Base-by-base conservation (phyloP, 2,888 invertebrate genomes). In the Diplolepis rosae region DNA sequence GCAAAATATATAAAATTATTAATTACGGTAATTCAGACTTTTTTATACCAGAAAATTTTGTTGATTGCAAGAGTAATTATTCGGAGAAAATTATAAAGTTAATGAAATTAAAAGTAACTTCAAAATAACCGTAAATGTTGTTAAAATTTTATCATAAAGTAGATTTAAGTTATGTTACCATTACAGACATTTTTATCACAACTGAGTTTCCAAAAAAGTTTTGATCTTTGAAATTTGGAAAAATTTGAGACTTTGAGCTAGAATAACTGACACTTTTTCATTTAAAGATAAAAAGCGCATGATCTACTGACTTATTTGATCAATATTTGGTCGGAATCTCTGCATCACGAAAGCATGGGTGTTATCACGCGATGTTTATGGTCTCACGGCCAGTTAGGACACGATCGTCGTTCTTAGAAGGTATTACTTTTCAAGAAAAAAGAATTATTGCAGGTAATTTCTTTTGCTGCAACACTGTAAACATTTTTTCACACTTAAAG, bases 301-400 rank as follows among this genome's bases (percentile, higher is more conserved):
- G 79, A 76, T 82, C 76, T 80, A 72, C 54, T 71, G 39, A 56
- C 52, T 72, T 78, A 82, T 78, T 82, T 80, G 74, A 78, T 81
- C 81, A 69, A 82, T 80, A 77, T 71, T 69, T 68, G 11, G 32
- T 15, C 50, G 48, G 22, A 72, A 65, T 71, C 65, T 48, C 52
- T 45, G 72, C 61, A 61, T 30, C 32, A 18, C 32, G 54, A 54
- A 54, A 32, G 32, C 15, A 61, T 74, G 66, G 66, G 24, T 39
- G 13, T 15, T 56, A 77, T 76, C 79, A 79, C 80, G 81, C 82
- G 75, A 81, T 66, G 28, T 68, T 68, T 51, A 68, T 67, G 32
- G 66, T 39, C 61, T 39, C 48, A 66, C 66, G 66, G 30, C 45
- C 45, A 66, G 66, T 66, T 42, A 39, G 9, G 39, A 27, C 27